A percentile compares a stretch with the other conserved stretches of the same genome.
phyloP scores from a whole-genome alignment of 1,140 invertebrate genomes.

The Archivesica marissinica region DNA sequence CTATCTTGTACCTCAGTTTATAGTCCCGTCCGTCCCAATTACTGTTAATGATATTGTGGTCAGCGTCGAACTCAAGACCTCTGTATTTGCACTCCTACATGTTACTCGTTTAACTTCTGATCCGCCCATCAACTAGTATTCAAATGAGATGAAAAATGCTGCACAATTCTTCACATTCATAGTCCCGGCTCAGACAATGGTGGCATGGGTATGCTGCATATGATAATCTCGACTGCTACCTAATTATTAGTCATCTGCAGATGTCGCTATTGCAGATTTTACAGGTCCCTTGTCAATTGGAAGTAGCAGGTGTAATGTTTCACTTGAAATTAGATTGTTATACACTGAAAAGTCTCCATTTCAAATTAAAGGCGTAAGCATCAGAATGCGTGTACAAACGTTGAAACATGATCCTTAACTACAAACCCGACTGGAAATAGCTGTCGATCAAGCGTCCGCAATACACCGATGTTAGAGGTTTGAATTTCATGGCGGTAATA shows the following conservation, averaged over 20 bases:
- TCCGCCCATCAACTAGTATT: too few species aligned
- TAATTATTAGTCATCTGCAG: constrained; percentile 33
- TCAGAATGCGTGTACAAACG: constrained; percentile 54
- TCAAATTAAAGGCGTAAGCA: constrained; percentile 62
- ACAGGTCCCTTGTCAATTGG: constrained; percentile 36
- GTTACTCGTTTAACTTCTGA: too few species aligned
- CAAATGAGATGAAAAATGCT: too few species aligned
- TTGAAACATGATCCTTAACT: constrained; percentile 44
- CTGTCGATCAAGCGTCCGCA: constrained; percentile 59
- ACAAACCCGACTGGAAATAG: constrained; percentile 46
- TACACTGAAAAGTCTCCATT: constrained; percentile 61
- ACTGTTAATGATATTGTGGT: too few species aligned
- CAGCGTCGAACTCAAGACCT: too few species aligned
- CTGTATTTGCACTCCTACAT: too few species aligned
- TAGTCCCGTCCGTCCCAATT: too few species aligned
- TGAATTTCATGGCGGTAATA: constrained; percentile 60
- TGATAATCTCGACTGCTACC: constrained; percentile 14
- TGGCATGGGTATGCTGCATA: not conserved
- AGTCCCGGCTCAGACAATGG: not conserved
- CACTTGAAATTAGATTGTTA: constrained; percentile 61
- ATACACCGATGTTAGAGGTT: constrained; percentile 30
- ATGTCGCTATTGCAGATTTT: constrained; percentile 27
- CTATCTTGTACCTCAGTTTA: too few species aligned
- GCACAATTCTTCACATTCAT: not conserved
- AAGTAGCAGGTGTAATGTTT: constrained; percentile 59